Percentiles rank a stretch among this genome's conserved stretches.
phyloP scores from a whole-genome alignment of 2,888 invertebrate species.

The Petrolisthes manimaculis region DNA sequence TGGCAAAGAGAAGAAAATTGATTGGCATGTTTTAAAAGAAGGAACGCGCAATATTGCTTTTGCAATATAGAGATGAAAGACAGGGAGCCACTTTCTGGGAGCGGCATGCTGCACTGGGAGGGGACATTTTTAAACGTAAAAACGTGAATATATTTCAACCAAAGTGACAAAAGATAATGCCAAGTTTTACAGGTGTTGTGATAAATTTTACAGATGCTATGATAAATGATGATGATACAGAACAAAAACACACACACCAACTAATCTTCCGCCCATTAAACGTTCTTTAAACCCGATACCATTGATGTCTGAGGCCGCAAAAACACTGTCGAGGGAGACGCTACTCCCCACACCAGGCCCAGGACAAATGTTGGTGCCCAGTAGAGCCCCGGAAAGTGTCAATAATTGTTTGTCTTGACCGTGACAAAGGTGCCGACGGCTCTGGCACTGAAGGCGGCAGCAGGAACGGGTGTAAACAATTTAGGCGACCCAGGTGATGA shows the following conservation, averaged over 20 bases:
- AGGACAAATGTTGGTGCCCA: slow-evolving; percentile 37
- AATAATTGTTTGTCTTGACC: slow-evolving; percentile 61
- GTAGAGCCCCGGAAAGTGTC: slow-evolving; percentile 46
- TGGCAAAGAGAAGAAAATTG: neutral
- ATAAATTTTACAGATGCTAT: neutral
- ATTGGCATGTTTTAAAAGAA: neutral
- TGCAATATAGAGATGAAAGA: neutral
- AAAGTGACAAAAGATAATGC: too few relatives aligned
- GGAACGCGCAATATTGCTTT: neutral
- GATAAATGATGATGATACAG: neutral
- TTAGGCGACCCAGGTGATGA: slow-evolving; percentile 48
- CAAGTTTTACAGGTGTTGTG: neutral
- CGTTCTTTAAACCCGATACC: slow-evolving; percentile 43
- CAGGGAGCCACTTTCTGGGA: neutral
- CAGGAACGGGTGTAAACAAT: slow-evolving; percentile 36
- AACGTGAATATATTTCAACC: too few relatives aligned
- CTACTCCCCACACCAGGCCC: neutral
- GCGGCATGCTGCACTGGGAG: too few relatives aligned
- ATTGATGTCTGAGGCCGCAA: slow-evolving; percentile 18
- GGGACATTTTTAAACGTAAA: too few relatives aligned
- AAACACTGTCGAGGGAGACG: neutral
- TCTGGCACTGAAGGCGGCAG: slow-evolving; percentile 1
- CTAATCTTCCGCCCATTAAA: slow-evolving; percentile 26
- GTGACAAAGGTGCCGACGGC: slow-evolving; percentile 55
- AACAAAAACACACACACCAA: slow-evolving; percentile 27